A percentile compares a stretch with the other conserved stretches of the same genome.
phyloP scores from a whole-genome alignment of 2,113 vertebrate species.

The Caloenas nicobarica region DNA sequence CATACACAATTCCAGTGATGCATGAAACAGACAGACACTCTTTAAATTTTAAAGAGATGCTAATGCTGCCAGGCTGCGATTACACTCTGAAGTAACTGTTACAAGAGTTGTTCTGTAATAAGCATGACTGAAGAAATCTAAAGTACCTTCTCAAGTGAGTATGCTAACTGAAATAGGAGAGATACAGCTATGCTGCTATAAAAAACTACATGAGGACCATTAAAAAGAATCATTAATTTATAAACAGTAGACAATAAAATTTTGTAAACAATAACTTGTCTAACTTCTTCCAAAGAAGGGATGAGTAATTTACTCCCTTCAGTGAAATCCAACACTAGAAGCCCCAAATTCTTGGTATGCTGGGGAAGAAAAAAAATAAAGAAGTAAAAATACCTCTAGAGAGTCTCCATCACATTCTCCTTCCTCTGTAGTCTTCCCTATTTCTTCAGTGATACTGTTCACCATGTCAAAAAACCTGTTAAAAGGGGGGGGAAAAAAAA shows the following conservation, averaged over 20 bases:
- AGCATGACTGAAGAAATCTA: neutral
- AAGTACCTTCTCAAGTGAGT: neutral
- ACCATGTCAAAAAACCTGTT: constrained; percentile 95
- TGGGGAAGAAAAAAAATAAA: neutral
- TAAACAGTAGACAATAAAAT: neutral
- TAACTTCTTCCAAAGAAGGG: neutral
- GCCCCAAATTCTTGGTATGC: neutral
- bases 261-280: neutral
- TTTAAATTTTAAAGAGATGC: neutral
- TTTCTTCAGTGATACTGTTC: constrained; percentile 91
- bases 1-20: neutral
- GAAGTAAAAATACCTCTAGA: constrained; percentile 82
- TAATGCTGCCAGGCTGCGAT: neutral
- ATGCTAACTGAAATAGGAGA: neutral
- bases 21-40: neutral
- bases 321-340: neutral
- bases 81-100: neutral
- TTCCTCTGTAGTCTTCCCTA: constrained; percentile 87
- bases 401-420: constrained; percentile 90
- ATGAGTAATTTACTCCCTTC: neutral
- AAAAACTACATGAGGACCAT: neutral
- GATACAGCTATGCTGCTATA: neutral
- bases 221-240: neutral
- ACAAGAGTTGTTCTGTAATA: neutral
- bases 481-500: neutral